A percentile compares a stretch with the other conserved stretches of the same genome.
Conservation (phyloP, 2,888 invertebrate genomes). For the Drosophila engyochracea region DNA sequence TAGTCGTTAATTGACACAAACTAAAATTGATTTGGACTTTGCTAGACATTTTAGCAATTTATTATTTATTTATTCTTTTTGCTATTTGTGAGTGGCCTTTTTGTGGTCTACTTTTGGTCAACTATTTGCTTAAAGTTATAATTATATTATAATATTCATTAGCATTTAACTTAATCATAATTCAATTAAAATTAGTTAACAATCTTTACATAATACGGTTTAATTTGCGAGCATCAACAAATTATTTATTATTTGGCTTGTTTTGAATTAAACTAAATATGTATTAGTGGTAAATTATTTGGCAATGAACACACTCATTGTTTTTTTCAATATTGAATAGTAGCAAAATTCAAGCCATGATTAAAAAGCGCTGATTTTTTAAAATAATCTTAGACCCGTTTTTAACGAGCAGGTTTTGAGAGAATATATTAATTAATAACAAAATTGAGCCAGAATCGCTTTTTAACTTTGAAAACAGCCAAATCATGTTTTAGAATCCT, state of each 20-base stretch:
- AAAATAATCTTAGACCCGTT: too few species aligned
- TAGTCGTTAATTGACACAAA: slow-evolving; percentile 1
- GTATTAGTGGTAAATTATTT: neutral
- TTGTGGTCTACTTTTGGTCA: slow-evolving; percentile 1
- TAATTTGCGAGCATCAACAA: neutral
- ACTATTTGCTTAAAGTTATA: neutral
- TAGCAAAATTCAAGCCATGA: too few species aligned
- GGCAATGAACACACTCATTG: neutral
- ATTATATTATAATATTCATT: neutral
- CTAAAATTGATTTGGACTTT: neutral
- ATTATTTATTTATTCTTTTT: neutral
- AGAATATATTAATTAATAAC: too few species aligned
- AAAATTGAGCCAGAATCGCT: too few species aligned
- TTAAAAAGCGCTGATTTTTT: too few species aligned
- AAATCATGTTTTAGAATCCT: too few species aligned
- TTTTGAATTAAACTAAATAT: neutral
- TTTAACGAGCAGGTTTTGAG: too few species aligned
- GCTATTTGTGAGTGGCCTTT: neutral
- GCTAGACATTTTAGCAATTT: neutral
- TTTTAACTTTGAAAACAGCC: too few species aligned
- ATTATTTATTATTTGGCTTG: neutral
- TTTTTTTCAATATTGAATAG: too few species aligned
- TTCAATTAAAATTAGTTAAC: neutral
- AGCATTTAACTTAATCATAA: neutral
- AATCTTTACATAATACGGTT: neutral